Percentiles rank a stretch among this genome's conserved stretches.
phyloP scores from a whole-genome alignment of 2,888 invertebrate species.

The Pardosa pseudoannulata region DNA sequence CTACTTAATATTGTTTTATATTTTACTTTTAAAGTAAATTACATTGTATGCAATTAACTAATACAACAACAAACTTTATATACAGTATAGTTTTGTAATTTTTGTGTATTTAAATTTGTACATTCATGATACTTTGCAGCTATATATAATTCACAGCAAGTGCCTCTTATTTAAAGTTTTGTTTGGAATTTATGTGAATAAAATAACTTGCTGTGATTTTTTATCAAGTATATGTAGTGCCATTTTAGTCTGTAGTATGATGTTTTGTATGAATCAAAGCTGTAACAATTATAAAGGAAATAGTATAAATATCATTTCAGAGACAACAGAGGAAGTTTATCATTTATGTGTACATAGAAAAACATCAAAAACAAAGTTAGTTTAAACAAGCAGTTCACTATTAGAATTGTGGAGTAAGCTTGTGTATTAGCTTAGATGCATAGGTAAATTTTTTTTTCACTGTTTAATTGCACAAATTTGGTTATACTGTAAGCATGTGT shows the following conservation, averaged over 20 bases:
- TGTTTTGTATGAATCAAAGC: not conserved
- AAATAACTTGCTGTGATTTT: not conserved
- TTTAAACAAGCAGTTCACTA: not conserved
- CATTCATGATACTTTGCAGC: constrained; percentile 37
- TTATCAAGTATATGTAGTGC: constrained; percentile 7
- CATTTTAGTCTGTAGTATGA: not conserved
- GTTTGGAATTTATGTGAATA: constrained; percentile 7
- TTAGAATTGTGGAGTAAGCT: not conserved
- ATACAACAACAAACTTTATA: not conserved
- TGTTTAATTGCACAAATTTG: too few species aligned
- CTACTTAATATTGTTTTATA: not conserved
- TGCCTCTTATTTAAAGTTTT: constrained; percentile 7
- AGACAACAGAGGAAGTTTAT: not conserved
- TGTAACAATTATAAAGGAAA: not conserved
- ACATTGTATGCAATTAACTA: not conserved
- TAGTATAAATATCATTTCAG: too few species aligned
- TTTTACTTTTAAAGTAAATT: not conserved
- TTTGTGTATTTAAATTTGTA: constrained; percentile 32
- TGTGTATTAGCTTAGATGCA: not conserved
- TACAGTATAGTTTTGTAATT: not conserved
- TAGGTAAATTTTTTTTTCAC: not conserved
- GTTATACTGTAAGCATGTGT: too few species aligned
- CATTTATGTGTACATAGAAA: not conserved
- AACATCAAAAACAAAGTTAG: not conserved
- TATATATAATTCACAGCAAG: constrained; percentile 18